Base-by-base conservation (phyloP, 2,797 vertebrate genomes). In the Capromys pilorides region DNA sequence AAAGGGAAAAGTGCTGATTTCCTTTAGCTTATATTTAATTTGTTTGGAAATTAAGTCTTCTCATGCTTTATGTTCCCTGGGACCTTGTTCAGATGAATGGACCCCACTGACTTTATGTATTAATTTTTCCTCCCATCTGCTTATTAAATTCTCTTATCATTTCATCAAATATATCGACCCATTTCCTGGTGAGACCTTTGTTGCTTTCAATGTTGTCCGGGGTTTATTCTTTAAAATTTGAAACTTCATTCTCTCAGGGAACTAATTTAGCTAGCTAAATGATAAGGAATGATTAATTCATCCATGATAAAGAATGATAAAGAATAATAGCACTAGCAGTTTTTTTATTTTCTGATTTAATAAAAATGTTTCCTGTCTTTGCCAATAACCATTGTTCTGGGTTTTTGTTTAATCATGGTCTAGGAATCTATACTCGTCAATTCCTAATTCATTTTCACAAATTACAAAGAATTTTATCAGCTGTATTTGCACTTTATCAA, bases 271-370 rank as follows among this genome's bases (percentile, higher is more conserved):
- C 64, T 89, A 36, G 19, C 2, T 87, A 39, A 45, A 22, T 6
- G 33, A 71, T 79, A 67, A 7, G 36, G 33, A n/a, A 21, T 69
- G n/a, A 69, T 69, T 36, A n/a, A 71, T 36, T 39, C 67, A 71
- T 39, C 19, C 36, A 5, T 49, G 8, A 33, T 36, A 64, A 64
- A 64, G 26, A 41, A 10, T 49, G 13, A 41, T 36, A 73, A 45
- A 62, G 19, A 66, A 45, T 12, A 79, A 51, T 8, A 36, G 19
- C 12, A 33, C 7, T 21, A 51, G 1, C 33, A 19, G 41, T 77
- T 28, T 86, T 75, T 33, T 64, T 64, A 64, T 80, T 67, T 86
- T 83, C n/a, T 95, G 82, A 87, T 59, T 86, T 39, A 51, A 86
- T 86, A 69, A 62, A 91, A 79, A 79, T 71, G 4, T 5, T 64